Percentiles rank a stretch among this genome's conserved stretches.
Evolutionary conservation across 2,797 vertebrate species (phyloP).

Genomic region (Sebastes cheni): DNA sequence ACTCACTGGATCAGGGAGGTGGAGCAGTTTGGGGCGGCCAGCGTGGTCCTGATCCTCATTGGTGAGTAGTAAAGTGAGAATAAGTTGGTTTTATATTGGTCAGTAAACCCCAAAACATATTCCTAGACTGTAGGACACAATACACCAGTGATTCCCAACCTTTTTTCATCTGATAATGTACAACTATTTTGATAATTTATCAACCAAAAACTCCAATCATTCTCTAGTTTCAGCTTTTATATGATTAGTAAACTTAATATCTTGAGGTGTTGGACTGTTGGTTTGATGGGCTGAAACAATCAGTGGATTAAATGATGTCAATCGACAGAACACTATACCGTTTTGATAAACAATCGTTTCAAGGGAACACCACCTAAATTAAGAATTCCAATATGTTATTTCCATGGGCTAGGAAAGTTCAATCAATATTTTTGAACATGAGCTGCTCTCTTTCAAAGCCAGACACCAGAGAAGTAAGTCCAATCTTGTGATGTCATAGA

Average conservation of each 20-base stretch:
- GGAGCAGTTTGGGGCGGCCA: slow-evolving; percentile 90
- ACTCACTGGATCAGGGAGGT: slow-evolving; percentile 94
- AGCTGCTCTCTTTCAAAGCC: too few relatives aligned
- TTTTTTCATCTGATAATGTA: neutral
- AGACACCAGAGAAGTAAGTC: too few relatives aligned
- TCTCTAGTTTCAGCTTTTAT: neutral
- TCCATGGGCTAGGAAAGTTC: too few relatives aligned
- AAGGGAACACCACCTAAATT: too few relatives aligned
- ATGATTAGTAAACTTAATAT: neutral
- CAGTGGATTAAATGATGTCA: neutral
- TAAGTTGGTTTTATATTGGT: neutral
- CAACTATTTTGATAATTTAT: neutral
- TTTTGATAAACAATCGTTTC: neutral
- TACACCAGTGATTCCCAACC: neutral
- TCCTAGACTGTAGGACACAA: neutral
- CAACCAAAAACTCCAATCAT: neutral
- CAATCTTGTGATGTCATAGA: too few relatives aligned
- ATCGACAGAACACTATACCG: neutral
- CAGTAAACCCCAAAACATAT: neutral
- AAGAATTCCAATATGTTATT: too few relatives aligned
- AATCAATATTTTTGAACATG: too few relatives aligned
- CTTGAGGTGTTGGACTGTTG: neutral
- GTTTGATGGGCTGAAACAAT: neutral
- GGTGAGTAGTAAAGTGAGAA: slow-evolving; percentile 77
- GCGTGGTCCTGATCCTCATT: slow-evolving; percentile 91